Evolutionary conservation across 92 coral and sea anemone genomes (phyloP).

Genomic region (Palythoa heliodiscus): DNA sequence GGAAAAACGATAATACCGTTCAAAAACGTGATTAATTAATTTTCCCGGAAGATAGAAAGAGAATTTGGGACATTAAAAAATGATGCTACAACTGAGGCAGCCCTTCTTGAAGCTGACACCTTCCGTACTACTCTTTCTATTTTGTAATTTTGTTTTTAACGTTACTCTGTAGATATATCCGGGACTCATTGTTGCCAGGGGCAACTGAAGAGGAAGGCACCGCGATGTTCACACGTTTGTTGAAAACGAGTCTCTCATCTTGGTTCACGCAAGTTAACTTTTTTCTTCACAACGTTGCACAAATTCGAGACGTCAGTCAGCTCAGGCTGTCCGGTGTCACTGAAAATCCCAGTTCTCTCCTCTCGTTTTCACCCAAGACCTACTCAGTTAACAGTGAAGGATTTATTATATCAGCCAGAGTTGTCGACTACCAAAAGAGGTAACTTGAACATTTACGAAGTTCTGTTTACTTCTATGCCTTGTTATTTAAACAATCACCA

Average conservation of each 20-base stretch:
- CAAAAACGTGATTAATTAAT: too few relatives aligned
- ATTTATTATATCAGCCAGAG: constrained; percentile 86
- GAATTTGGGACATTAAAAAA: too few relatives aligned
- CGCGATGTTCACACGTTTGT: constrained; percentile 88
- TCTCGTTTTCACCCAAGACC: constrained; percentile 83
- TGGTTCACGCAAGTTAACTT: constrained; percentile 98
- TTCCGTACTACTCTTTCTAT: not conserved
- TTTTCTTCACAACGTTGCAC: constrained; percentile 98
- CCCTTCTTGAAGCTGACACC: not conserved
- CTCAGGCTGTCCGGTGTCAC: constrained; percentile 62
- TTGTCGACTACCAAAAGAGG: constrained; percentile 96
- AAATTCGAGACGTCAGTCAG: constrained; percentile 85
- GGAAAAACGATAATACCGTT: too few relatives aligned
- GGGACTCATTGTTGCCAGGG: constrained; percentile 91
- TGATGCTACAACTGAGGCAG: too few relatives aligned
- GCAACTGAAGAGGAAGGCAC: constrained; percentile 93
- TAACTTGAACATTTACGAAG: not conserved
- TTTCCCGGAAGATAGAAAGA: too few relatives aligned
- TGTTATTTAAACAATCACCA: too few relatives aligned
- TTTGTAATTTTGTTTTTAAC: not conserved
- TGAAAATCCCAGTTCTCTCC: constrained; percentile 70
- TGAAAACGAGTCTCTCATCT: constrained; percentile 91
- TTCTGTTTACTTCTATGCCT: too few relatives aligned
- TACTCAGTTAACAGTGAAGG: constrained; percentile 75
- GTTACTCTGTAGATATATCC: constrained; percentile 61